Conservation (phyloP, 1,140 invertebrate species). For the Anoplolepis gracilipes region DNA sequence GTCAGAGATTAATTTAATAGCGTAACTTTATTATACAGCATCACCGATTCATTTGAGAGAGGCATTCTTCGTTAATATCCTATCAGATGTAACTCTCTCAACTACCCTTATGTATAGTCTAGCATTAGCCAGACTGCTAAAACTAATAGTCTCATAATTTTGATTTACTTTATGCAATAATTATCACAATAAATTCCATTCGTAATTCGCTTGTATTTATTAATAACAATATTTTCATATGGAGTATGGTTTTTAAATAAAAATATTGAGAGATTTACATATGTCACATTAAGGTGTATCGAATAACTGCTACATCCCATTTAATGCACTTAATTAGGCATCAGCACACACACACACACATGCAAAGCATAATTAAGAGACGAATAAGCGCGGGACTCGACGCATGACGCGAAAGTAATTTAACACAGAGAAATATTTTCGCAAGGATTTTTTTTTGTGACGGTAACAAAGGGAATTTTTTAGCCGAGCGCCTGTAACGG, state of each 20-base stretch:
- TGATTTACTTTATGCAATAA: slow-evolving; percentile 43
- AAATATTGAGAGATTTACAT: background rate
- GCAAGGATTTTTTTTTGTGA: slow-evolving; percentile 22
- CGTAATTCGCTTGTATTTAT: background rate
- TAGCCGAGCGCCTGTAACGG: background rate
- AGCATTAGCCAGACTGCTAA: slow-evolving; percentile 26
- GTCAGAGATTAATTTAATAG: slow-evolving; percentile 46
- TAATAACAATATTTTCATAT: background rate
- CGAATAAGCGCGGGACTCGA: background rate
- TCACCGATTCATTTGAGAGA: background rate
- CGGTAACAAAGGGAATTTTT: slow-evolving; percentile 57
- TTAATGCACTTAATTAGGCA: slow-evolving; percentile 30
- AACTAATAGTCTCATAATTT: slow-evolving; percentile 49
- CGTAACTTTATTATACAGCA: slow-evolving; percentile 36
- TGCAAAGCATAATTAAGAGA: slow-evolving; percentile 23
- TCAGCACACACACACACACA: too few relatives aligned
- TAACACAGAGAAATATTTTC: slow-evolving; percentile 51
- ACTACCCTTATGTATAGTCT: slow-evolving; percentile 9
- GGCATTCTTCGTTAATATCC: slow-evolving; percentile 52
- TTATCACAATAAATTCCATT: slow-evolving; percentile 8
- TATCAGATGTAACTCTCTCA: slow-evolving; percentile 52
- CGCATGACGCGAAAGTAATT: slow-evolving; percentile 30
- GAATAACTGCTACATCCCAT: background rate
- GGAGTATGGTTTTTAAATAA: background rate
- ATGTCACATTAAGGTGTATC: background rate